Percentiles rank a stretch among this genome's conserved stretches.
Conservation (phyloP, 1,140 invertebrate species). For the Drosophila teissieri region DNA sequence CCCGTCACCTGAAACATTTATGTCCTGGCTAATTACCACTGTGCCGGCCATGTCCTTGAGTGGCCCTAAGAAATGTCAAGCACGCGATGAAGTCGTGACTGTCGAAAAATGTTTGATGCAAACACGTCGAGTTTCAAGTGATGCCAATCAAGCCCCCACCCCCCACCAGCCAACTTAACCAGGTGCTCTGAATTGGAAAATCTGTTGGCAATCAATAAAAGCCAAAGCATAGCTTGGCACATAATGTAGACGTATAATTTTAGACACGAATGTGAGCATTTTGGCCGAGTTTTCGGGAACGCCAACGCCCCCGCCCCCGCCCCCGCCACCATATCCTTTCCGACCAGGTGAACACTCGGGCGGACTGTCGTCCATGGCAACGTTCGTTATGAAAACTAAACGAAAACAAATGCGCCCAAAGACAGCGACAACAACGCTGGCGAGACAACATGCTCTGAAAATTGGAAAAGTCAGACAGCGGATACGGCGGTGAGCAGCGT, state of each 20-base stretch:
- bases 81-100: conserved; percentile 41
- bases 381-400: conserved; percentile 79
- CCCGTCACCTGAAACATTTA: conserved; percentile 13
- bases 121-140: conserved; percentile 30
- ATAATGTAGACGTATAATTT: conserved; percentile 70
- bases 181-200: conserved; percentile 49
- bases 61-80: conserved; percentile 30
- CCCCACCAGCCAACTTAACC: conserved; percentile 5
- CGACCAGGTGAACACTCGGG: conserved; percentile 65
- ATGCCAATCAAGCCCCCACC: conserved; percentile 29
- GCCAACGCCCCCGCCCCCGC: conserved; percentile 9
- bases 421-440: conserved; percentile 13
- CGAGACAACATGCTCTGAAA: conserved; percentile 62
- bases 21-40: conserved; percentile 39
- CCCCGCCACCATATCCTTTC: neutral
- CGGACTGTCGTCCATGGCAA: conserved; percentile 61
- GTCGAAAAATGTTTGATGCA: conserved; percentile 29
- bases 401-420: conserved; percentile 69
- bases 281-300: conserved; percentile 68
- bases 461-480: conserved; percentile 56
- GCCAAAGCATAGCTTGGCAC: conserved; percentile 43
- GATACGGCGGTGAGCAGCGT: conserved; percentile 54
- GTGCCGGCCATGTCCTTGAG: conserved; percentile 41
- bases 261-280: conserved; percentile 65
- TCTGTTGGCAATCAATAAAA: conserved; percentile 65